A percentile compares a stretch with the other conserved stretches of the same genome.
These are phyloP conservation scores for Tenthredo amoena DNA, from an alignment of 2,888 invertebrate species.

Conservation along the genomic window DNA sequence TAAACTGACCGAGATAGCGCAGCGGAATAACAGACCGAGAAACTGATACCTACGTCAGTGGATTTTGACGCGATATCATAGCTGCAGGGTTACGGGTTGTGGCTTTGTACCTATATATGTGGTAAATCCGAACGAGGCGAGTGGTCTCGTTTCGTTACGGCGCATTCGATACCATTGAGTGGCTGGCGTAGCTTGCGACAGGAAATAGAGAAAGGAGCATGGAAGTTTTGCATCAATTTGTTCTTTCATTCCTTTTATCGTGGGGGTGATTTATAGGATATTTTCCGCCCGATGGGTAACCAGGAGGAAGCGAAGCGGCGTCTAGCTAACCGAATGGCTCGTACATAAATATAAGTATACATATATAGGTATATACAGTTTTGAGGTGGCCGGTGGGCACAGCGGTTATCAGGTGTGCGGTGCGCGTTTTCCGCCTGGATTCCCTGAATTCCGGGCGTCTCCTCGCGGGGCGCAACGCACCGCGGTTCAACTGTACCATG, in stretches of 20 bases:
- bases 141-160: not conserved
- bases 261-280: not conserved
- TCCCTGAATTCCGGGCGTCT: slow-evolving; percentile 31
- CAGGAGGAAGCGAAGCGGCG: not conserved
- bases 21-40: not conserved
- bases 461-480: not conserved
- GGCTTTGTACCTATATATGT: not conserved
- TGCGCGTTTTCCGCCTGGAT: slow-evolving; percentile 31
- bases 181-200: not conserved
- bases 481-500: not conserved
- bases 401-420: slow-evolving; percentile 17
- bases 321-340: not conserved
- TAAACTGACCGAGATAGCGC: not conserved
- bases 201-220: not conserved
- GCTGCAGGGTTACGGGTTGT: not conserved
- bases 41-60: not conserved
- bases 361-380: too few relatives aligned
- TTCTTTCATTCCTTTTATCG: not conserved
- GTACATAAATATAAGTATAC: too few relatives aligned
- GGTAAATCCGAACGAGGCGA: not conserved
- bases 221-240: not conserved
- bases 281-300: not conserved
- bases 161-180: not conserved
- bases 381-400: not conserved
- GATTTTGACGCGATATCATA: not conserved